These are phyloP conservation scores for Scomber scombrus DNA, from an alignment of 2,113 vertebrate species.

Conservation along the genomic window DNA sequence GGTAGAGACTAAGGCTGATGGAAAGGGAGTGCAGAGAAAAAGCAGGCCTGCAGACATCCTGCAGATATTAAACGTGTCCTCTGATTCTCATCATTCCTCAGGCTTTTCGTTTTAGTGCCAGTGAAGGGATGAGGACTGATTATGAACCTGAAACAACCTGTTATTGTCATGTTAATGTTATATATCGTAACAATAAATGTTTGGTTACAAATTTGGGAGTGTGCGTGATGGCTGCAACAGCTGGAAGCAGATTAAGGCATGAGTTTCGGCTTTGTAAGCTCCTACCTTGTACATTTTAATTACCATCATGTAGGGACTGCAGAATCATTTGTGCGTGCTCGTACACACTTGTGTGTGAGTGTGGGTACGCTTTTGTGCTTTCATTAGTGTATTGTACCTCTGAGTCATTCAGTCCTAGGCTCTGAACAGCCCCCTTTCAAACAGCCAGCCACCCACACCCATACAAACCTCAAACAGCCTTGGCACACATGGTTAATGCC, in stretches of 20 bases:
- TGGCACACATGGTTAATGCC: neutral
- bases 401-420: slow-evolving; percentile 29
- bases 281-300: slow-evolving; percentile 35
- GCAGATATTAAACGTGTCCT: slow-evolving; percentile 50
- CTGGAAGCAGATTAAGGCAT: slow-evolving; percentile 30
- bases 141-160: slow-evolving; percentile 14
- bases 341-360: neutral
- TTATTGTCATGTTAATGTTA: slow-evolving; percentile 51
- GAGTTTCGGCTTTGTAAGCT: slow-evolving; percentile 10
- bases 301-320: slow-evolving; percentile 27
- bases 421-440: slow-evolving; percentile 34
- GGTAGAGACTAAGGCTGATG: slow-evolving; percentile 8
- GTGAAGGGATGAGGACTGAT: slow-evolving; percentile 21
- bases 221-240: slow-evolving; percentile 5
- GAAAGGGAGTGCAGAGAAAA: slow-evolving; percentile 16
- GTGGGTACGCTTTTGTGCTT: slow-evolving; percentile 28
- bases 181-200: slow-evolving; percentile 25
- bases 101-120: slow-evolving; percentile 30
- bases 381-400: slow-evolving; percentile 35
- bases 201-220: slow-evolving; percentile 16
- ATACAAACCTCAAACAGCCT: slow-evolving; percentile 24
- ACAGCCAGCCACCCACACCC: slow-evolving; percentile 23
- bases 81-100: slow-evolving; percentile 31
- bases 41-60: slow-evolving; percentile 9
- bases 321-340: neutral